Base-by-base conservation (phyloP, 2,113 vertebrate genomes). In the Miniopterus natalensis region DNA sequence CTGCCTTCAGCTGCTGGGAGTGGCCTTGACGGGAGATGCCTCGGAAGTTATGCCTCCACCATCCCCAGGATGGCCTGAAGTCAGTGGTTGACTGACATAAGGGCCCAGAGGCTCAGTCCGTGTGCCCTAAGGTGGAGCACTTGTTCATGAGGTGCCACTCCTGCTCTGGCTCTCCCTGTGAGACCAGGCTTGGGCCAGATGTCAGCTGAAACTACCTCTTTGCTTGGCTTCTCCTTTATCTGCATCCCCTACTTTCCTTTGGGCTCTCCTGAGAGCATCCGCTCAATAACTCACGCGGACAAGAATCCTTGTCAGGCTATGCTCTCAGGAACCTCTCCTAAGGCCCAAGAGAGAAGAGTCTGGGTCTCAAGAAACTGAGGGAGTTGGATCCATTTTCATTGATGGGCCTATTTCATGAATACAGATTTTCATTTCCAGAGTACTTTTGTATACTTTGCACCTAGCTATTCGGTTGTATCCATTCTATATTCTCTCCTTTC, bases 381-480 rank as follows among this genome's bases (percentile, higher is more conserved):
- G 36, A 14, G 13, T 29, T 79, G 40, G 53, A 13, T 70, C 36
- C 5, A 11, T 74, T 84, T 36, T 65, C 63, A 87, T 6, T 13
- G 11, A 21, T 40, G 36, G 23, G 27, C 70, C 53, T 85, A 8
- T 71, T 49, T 66, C 45, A 47, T 13, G 31, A 94, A 61, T 31
- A 31, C 3, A 73, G 23, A 78, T 45, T 81, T 81, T 88, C 66
- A 90, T 90, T 81, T 92, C 5, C 13, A 66, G 66, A 88, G 40
- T 70, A 79, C 53, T 79, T 91, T 49, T 89, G 8, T 51, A 51
- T 9, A 45, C 29, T 68, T 74, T n/a, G 21, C 40, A 40, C 12
- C 31, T 9, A 27, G 40, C 70, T 31, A 53, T 51, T 84, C 15
- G 51, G 7, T 36, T 36, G 29, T 27, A 27, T 61, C 18, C 2